Conservation (phyloP, 2,797 vertebrate genomes). For the Carapus acus region DNA sequence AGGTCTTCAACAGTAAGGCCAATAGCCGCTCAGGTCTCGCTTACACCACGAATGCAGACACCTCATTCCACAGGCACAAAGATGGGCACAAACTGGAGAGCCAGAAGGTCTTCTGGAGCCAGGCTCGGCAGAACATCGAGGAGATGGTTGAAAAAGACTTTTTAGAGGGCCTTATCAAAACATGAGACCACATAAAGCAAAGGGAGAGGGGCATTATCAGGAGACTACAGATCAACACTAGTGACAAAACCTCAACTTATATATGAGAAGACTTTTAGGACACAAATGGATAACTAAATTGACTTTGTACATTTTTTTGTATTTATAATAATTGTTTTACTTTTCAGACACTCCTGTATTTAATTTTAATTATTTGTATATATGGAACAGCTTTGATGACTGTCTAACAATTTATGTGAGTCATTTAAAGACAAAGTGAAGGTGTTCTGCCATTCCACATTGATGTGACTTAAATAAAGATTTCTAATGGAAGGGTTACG, state of each 20-base stretch:
- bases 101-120: slow-evolving; percentile 91
- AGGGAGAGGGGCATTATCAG: slow-evolving; percentile 22
- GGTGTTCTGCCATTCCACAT: slow-evolving; percentile 74
- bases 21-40: slow-evolving; percentile 81
- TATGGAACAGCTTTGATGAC: slow-evolving; percentile 81
- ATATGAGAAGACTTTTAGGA: slow-evolving; percentile 52
- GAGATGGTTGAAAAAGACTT: slow-evolving; percentile 99
- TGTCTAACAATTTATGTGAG: slow-evolving; percentile 75
- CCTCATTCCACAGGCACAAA: slow-evolving; percentile 75
- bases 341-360: slow-evolving; percentile 81
- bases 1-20: slow-evolving; percentile 94
- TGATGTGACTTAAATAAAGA: slow-evolving; percentile 76
- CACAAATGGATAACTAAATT: slow-evolving; percentile 25
- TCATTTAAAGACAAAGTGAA: slow-evolving; percentile 71
- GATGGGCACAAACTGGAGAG: slow-evolving; percentile 88
- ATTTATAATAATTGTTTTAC: slow-evolving; percentile 77
- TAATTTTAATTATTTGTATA: slow-evolving; percentile 95
- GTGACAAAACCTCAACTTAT: slow-evolving; percentile 70
- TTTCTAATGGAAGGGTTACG: slow-evolving; percentile 53
- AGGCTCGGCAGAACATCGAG: slow-evolving; percentile 93
- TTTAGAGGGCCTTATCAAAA: slow-evolving; percentile 93
- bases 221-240: slow-evolving; percentile 59
- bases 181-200: slow-evolving; percentile 65
- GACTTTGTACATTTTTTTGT: slow-evolving; percentile 81
- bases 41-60: slow-evolving; percentile 73